These are phyloP conservation scores for Chiridota heheva DNA, from an alignment of 35 echinoderm and acorn worm genomes.

Conservation along the genomic window DNA sequence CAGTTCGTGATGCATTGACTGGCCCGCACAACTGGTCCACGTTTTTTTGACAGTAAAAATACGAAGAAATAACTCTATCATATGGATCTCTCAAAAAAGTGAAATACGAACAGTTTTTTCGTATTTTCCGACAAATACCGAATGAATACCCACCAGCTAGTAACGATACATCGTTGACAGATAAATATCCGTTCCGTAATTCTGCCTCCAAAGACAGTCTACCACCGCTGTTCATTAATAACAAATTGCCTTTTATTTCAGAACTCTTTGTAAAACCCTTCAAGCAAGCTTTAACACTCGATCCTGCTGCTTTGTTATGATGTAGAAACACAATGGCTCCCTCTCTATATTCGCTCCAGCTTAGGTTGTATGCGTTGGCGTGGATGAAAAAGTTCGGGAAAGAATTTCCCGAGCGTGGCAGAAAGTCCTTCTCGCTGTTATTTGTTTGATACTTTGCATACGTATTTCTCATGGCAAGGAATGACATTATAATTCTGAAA, in stretches of 20 bases:
- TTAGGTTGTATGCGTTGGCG: neutral
- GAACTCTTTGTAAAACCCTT: too few species aligned
- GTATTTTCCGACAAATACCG: constrained; percentile 62
- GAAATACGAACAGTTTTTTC: constrained; percentile 83
- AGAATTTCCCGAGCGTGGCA: neutral
- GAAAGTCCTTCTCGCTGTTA: neutral
- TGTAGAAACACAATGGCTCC: neutral
- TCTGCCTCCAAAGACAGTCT: too few species aligned
- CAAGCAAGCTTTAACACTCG: neutral
- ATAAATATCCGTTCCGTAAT: too few species aligned
- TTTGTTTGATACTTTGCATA: neutral
- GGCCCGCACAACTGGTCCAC: constrained; percentile 85
- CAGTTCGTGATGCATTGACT: constrained; percentile 54
- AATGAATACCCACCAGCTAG: constrained; percentile 86
- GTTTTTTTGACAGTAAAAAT: constrained; percentile 68
- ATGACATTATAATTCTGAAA: too few species aligned
- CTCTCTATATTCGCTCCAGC: neutral
- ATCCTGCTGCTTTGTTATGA: constrained; percentile 38
- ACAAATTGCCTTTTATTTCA: too few species aligned
- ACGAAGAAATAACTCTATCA: constrained; percentile 77
- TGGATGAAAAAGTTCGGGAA: constrained; percentile 11
- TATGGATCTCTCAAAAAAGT: constrained; percentile 87
- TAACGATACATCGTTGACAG: too few species aligned
- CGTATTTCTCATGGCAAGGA: too few species aligned
- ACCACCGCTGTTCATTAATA: too few species aligned